phyloP scores from a whole-genome alignment of 30 jellyfish, hydroid and myxozoan genomes.

The Rhopilema esculentum region DNA sequence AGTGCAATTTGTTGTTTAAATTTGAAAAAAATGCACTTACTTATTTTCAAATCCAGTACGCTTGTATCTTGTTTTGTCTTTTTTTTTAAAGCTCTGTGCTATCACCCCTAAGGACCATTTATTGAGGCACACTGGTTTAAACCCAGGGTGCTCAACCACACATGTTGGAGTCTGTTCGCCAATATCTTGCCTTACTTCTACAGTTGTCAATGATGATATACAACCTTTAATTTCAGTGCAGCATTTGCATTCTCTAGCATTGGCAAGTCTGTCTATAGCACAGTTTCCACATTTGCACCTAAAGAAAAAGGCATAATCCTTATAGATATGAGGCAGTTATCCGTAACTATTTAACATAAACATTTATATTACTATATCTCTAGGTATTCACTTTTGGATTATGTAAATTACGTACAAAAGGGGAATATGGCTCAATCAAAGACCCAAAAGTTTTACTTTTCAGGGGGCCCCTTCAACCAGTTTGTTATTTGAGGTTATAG shows the following conservation, averaged over 20 bases:
- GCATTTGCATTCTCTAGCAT: not conserved
- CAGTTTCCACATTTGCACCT: not conserved
- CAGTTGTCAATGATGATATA: not conserved
- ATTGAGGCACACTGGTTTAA: not conserved
- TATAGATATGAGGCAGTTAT: not conserved
- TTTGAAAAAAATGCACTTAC: not conserved
- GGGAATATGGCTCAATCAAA: too few species aligned
- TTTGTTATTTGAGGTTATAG: too few species aligned
- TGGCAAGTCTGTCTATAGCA: not conserved
- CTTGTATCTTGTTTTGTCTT: not conserved
- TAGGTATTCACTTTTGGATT: not conserved
- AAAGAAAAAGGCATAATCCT: not conserved
- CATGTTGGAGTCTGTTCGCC: not conserved
- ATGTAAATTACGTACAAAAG: too few species aligned
- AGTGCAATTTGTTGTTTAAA: not conserved
- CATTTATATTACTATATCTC: not conserved
- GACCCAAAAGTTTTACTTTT: too few species aligned
- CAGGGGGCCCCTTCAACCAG: too few species aligned
- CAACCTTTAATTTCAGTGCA: not conserved
- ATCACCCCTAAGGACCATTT: not conserved
- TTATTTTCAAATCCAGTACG: not conserved
- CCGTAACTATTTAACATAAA: not conserved
- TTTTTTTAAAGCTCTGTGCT: not conserved
- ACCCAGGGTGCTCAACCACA: not conserved
- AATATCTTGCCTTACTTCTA: not conserved